Conservation (phyloP, 2,888 invertebrate genomes). For the Carterocephalus palaemon region DNA sequence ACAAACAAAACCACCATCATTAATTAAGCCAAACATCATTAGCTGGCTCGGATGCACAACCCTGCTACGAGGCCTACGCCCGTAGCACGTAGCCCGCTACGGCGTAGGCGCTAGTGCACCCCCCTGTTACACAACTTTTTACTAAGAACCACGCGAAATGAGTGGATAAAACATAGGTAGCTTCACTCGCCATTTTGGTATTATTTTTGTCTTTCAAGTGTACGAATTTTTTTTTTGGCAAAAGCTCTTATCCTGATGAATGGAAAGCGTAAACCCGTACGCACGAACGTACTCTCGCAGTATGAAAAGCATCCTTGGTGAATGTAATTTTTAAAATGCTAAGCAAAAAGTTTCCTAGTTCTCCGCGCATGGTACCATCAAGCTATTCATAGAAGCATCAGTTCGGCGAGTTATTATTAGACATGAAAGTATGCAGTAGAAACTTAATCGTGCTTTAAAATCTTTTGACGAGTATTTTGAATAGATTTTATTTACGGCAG, state of each 20-base stretch:
- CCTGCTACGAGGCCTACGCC: constrained; percentile 51
- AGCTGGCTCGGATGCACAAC: constrained; percentile 34
- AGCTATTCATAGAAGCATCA: constrained; percentile 17
- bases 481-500: too few relatives aligned
- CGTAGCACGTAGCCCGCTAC: constrained; percentile 39
- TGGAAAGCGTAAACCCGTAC: constrained; percentile 17
- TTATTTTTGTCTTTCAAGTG: constrained; percentile 30
- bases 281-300: constrained; percentile 11
- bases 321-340: constrained; percentile 25
- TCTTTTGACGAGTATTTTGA: too few relatives aligned
- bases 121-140: constrained; percentile 69
- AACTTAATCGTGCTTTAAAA: constrained; percentile 10
- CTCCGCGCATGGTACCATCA: constrained; percentile 1
- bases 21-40: constrained; percentile 15
- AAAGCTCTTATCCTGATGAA: constrained; percentile 17
- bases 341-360: constrained; percentile 23
- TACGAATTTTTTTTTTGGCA: constrained; percentile 15
- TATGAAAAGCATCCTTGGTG: constrained; percentile 22
- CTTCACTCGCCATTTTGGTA: constrained; percentile 51
- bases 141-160: constrained; percentile 77
- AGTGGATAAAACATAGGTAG: constrained; percentile 76
- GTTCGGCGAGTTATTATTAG: constrained; percentile 16
- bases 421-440: constrained; percentile 9
- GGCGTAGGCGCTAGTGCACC: constrained; percentile 57
- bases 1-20: constrained; percentile 8